A percentile compares a stretch with the other conserved stretches of the same genome.
Conservation (phyloP, 2,888 invertebrate species). For the Drosophila sordidapex region DNA sequence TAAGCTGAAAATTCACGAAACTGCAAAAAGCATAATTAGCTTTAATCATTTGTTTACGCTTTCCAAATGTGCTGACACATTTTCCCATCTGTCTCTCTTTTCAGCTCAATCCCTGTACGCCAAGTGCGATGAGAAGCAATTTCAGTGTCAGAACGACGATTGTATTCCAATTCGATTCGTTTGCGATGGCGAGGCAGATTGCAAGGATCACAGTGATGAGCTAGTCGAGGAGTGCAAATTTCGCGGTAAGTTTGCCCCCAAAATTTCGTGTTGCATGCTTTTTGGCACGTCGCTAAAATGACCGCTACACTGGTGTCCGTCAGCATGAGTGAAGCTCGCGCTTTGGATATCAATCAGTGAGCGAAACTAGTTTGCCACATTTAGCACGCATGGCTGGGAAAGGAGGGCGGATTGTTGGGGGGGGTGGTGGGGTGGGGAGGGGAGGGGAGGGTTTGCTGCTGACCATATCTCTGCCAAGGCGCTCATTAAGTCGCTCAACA, state of each 20-base stretch:
- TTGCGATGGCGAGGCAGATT: conserved; percentile 92
- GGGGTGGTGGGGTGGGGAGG: background rate
- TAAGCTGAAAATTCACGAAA: conserved; percentile 31
- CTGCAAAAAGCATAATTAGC: conserved; percentile 60
- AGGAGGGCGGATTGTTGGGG: background rate
- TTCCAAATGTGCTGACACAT: conserved; percentile 27
- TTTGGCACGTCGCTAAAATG: conserved; percentile 31
- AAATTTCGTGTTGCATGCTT: conserved; percentile 52
- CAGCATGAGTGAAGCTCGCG: conserved; percentile 27
- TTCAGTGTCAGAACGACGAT: conserved; percentile 90
- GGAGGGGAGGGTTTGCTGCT: conserved; percentile 16
- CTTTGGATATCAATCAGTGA: conserved; percentile 46
- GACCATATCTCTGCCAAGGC: conserved; percentile 76
- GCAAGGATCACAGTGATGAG: conserved; percentile 93
- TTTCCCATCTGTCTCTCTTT: conserved; percentile 21
- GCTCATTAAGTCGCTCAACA: conserved; percentile 65
- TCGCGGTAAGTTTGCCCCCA: conserved; percentile 83
- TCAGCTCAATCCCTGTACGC: conserved; percentile 77
- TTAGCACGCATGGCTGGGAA: conserved; percentile 20
- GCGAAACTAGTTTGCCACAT: conserved; percentile 66
- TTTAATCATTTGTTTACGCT: conserved; percentile 67
- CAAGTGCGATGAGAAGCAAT: conserved; percentile 87
- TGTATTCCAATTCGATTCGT: conserved; percentile 92
- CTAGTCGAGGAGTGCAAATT: conserved; percentile 89
- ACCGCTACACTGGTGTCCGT: conserved; percentile 56